Percentiles rank a stretch among this genome's conserved stretches.
phyloP scores from a whole-genome alignment of 1,140 invertebrate species.

The Sitobion miscanthi region DNA sequence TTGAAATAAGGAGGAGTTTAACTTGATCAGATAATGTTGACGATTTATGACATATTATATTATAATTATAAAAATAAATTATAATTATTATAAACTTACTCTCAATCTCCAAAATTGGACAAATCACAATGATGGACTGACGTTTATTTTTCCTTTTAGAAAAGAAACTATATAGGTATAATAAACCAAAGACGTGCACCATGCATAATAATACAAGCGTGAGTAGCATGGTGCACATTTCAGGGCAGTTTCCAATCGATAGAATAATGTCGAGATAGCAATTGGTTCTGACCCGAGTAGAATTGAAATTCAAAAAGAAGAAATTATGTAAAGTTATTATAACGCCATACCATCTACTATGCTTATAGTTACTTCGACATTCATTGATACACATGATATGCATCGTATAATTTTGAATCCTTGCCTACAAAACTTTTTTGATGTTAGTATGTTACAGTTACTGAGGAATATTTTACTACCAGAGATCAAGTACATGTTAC shows the following conservation, averaged over 20 bases:
- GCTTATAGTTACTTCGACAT: neutral
- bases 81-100: neutral
- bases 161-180: too few relatives aligned
- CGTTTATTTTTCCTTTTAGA: too few relatives aligned
- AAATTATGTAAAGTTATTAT: neutral
- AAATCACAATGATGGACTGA: too few relatives aligned
- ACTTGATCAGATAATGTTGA: neutral
- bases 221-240: neutral
- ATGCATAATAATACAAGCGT: too few relatives aligned
- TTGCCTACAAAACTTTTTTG: neutral
- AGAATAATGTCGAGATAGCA: neutral
- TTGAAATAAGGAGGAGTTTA: too few relatives aligned
- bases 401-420: neutral
- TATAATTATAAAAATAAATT: neutral
- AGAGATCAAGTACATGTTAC: too few relatives aligned
- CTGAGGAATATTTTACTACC: neutral
- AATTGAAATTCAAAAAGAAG: neutral
- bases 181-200: too few relatives aligned
- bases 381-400: neutral
- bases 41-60: neutral
- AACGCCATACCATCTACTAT: too few relatives aligned
- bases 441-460: neutral
- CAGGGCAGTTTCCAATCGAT: neutral
- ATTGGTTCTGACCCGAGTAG: neutral
- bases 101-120: neutral